Conservation (phyloP, 2,888 invertebrate species). For the Panorpa germanica region DNA sequence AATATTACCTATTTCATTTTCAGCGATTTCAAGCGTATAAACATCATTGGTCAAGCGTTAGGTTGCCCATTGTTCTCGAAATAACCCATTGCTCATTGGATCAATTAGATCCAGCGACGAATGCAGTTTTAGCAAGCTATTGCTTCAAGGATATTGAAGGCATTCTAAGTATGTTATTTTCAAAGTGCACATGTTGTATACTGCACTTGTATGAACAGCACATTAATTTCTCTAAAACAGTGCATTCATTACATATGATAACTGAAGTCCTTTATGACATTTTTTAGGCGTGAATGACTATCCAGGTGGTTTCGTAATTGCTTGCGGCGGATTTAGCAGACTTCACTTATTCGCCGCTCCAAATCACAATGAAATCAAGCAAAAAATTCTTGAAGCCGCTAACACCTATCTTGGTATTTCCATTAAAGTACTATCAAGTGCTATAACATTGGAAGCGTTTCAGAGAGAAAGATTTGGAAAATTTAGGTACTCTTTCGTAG, state of each 20-base stretch:
- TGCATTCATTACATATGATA: too few species aligned
- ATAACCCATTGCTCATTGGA: slow-evolving; percentile 84
- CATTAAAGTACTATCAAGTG: slow-evolving; percentile 66
- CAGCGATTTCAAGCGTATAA: slow-evolving; percentile 82
- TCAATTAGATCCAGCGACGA: slow-evolving; percentile 77
- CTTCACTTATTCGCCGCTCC: slow-evolving; percentile 78
- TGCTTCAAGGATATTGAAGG: slow-evolving; percentile 74
- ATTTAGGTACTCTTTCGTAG: slow-evolving; percentile 43
- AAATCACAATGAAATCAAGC: slow-evolving; percentile 72
- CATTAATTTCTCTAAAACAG: too few species aligned
- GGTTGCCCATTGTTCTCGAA: slow-evolving; percentile 73
- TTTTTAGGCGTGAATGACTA: slow-evolving; percentile 58
- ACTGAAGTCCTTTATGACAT: too few species aligned
- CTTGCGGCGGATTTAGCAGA: slow-evolving; percentile 79
- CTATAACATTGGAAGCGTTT: slow-evolving; percentile 74
- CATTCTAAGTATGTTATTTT: slow-evolving; percentile 34
- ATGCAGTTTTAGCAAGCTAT: slow-evolving; percentile 63
- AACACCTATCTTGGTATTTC: slow-evolving; percentile 60
- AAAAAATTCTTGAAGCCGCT: slow-evolving; percentile 70
- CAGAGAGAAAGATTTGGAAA: slow-evolving; percentile 78
- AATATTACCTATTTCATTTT: slow-evolving; percentile 13
- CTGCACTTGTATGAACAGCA: too few species aligned
- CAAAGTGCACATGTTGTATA: too few species aligned
- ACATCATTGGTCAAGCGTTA: slow-evolving; percentile 90
- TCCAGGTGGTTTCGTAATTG: slow-evolving; percentile 83